Base-by-base conservation (phyloP, 2,113 vertebrate genomes). In the Saguinus imperator region DNA sequence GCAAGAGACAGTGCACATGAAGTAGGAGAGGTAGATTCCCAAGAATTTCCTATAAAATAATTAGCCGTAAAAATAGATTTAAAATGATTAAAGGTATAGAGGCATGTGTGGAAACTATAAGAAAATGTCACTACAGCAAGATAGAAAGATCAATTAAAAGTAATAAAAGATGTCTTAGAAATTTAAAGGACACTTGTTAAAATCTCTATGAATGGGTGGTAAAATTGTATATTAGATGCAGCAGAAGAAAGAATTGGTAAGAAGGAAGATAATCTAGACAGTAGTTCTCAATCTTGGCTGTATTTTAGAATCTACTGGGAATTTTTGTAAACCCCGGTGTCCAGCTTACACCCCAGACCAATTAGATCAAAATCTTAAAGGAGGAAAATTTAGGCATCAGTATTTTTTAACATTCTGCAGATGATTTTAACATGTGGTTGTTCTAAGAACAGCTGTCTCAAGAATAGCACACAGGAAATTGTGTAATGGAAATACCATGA, bases 141-240 rank as follows among this genome's bases (percentile, higher is more conserved):
- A 48, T 4, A 23, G 6, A 8, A 29, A 55, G 13, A 35, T 43
- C 40, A 29, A 3, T 68, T 55, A n/a, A 45, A 73, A 68, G 76
- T 57, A 55, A 16, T 37, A 37, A 89, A 9, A 75, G 32, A 37
- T 37, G n/a, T 29, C 13, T n/a, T 48, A 86, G 40, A 93, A 79
- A 52, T 83, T 35, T 80, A 80, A 64, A 55, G 6, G 2, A 50
- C 48, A 73, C 20, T 25, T 29, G 81, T 50, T 57, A 6, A 82
- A 90, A 79, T 68, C 20, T 87, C 43, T 37, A 45, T 0, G 29
- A 64, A 7, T 18, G 17, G 29, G 5, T 91, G 29, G 5, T 91
- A 18, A 27, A 75, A 96, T 17, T 23, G 29, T 55, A 72, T 35
- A 35, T 52, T 84, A 94, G 57, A 79, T 68, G 50, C 13, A 94